Percentiles rank a stretch among this genome's conserved stretches.
Conservation (phyloP, 35 echinoderm and acorn worm genomes). For the Lytechinus variegatus region DNA sequence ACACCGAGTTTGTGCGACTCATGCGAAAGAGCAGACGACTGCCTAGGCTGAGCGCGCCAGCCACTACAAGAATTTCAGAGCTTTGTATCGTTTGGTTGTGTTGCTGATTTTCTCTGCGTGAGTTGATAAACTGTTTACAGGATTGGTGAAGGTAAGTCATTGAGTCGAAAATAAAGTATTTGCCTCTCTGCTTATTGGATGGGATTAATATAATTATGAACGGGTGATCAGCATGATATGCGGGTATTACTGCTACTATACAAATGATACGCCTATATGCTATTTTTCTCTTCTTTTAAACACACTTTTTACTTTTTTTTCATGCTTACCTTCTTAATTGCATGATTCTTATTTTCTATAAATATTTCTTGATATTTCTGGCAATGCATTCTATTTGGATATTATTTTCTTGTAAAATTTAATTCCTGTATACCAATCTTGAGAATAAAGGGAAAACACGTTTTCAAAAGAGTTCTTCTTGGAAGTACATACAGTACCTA, state of each 20-base stretch:
- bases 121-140: neutral
- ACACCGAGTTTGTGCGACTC: neutral
- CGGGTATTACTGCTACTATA: neutral
- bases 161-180: neutral
- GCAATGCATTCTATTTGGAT: neutral
- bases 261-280: neutral
- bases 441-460: neutral
- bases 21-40: conserved; percentile 9
- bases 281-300: neutral
- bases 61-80: conserved; percentile 31
- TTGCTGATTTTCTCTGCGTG: neutral
- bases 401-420: neutral
- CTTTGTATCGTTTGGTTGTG: neutral
- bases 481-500: neutral
- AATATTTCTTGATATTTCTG: neutral
- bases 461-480: neutral
- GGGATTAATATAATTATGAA: neutral
- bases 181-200: neutral
- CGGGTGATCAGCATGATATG: neutral
- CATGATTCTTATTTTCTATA: neutral
- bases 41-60: conserved; percentile 44
- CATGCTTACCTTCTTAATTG: neutral
- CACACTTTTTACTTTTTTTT: neutral
- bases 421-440: neutral
- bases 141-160: conserved; percentile 27